Base-by-base conservation (phyloP, 1,140 invertebrate species). In the Papilio dardanus region DNA sequence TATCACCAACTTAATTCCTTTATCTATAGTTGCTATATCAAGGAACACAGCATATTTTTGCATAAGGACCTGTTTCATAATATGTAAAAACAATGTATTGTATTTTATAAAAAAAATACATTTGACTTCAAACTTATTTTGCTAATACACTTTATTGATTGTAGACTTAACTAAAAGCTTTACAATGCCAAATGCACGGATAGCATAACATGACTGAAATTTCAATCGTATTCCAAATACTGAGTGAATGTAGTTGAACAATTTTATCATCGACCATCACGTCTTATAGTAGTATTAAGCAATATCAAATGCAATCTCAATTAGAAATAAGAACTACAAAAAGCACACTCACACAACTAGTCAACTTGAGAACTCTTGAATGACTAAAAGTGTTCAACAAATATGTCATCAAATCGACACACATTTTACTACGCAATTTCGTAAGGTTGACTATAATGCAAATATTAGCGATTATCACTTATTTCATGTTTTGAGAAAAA, bases 371-470 rank as follows among this genome's bases (percentile, higher is more conserved):
- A 73, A 28, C 50, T 58, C 71, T 58, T 7, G 24, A 71, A 28
- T n/a, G 30, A 69, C 67, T 71, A 50, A 58, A 73, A 73, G 71
- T 33, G 71, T 50, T 58, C 14, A 58, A 73, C 30, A 73, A 73
- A 73, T 73, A 73, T 58, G 40, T 71, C 50, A 30, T 21, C 30
- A 73, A 73, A 58, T 58, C 31, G n/a, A 58, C 71, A 35, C n/a
- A 31, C 50, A 54, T 58, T 73, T 58, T 73, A 58, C n/a, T 54
- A n/a, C 54, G 71, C 4, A 3, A 71, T 46, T 71, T 46, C 46
- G 16, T 54, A 73, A 73, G 30, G 31, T 73, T 62, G 71, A 54
- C 35, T 73, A 30, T 19, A 73, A 31, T 21, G 46, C 19, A 73
- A 73, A 54, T 14, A 24, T 58, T 24, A 50, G 10, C 40, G 40